Evolutionary conservation across 2,113 vertebrate genomes (phyloP).

Genomic region (Dissostichus mawsoni): DNA sequence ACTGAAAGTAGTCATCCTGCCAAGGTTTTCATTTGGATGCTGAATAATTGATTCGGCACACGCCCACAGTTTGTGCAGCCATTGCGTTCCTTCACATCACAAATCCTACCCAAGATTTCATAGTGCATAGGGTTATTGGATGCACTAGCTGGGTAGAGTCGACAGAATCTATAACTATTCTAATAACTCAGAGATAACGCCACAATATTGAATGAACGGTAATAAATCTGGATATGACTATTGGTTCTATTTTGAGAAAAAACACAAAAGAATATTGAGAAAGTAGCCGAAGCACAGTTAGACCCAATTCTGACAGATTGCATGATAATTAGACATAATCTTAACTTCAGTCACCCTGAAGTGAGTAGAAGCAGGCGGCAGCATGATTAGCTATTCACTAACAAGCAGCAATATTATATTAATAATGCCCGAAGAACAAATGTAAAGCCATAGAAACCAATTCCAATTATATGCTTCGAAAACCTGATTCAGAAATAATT

Average conservation of each 20-base stretch:
- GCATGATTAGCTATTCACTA: neutral
- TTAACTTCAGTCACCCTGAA: neutral
- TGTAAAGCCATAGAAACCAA: neutral
- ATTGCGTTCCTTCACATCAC: constrained; percentile 29
- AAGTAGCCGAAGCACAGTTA: neutral
- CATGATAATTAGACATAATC: neutral
- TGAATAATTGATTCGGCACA: constrained; percentile 64
- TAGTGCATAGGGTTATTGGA: constrained; percentile 16
- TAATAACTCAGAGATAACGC: neutral
- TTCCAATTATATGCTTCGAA: neutral
- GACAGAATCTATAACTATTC: neutral
- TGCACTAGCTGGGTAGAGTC: neutral
- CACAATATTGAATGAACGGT: neutral
- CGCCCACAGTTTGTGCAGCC: constrained; percentile 45
- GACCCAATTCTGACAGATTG: neutral
- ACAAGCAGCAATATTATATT: neutral
- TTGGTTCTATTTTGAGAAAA: neutral
- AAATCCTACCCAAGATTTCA: constrained; percentile 25
- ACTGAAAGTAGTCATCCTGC: constrained; percentile 52
- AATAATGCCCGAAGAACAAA: neutral
- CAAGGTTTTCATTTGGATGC: constrained; percentile 60
- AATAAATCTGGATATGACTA: neutral
- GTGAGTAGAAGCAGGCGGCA: neutral
- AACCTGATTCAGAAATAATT: neutral
- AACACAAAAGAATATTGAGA: neutral